Evolutionary conservation across 2,888 invertebrate genomes (phyloP), one percentile per base, ranked within the genome.

Genomic region (Cataglyphis altisquamis): DNA sequence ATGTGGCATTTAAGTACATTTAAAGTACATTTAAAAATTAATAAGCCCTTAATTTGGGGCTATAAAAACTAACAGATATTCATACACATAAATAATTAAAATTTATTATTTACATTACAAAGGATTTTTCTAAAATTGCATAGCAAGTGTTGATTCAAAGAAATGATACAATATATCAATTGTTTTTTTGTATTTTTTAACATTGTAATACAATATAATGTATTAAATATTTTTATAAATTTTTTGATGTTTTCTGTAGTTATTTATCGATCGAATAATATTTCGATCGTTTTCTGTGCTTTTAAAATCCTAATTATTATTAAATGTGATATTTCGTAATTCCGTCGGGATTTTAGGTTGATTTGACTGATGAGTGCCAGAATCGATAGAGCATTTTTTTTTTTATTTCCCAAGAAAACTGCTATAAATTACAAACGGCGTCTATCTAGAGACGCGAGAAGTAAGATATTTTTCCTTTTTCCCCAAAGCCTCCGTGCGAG

Each of bases 361-460:
- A 10, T n/a, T 57, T 29, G 41, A n/a, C 29, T 15, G 25, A 66
- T 18, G 64, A 55, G 4, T 39, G n/a, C 9, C n/a, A n/a, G 5
- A 32, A 60, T 80, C 18, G 45, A 25, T 5, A 32, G 25, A 45
- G 60, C 45, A 60, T 70, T 80, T 70, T 80, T 78, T 78, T 78
- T 21, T 21, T 21, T 21, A 70, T 70, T 64, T 62, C 36, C 29
- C 36, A 70, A 55, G 77, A 48, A 55, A 66, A 75, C 84, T 72
- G 85, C 82, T 88, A 87, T 90, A 90, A 89, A 90, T 90, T 90
- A 88, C 84, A 83, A 89, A 84, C 86, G 72, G 32, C 80, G 87
- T 84, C 87, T 84, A 82, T 86, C 86, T 70, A 75, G 67, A 60
- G 64, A 83, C 63, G n/a, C 64, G 77, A 74, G 68, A 81, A 64